phyloP scores from a whole-genome alignment of 2,797 vertebrate genomes.

The Hippoglossus hippoglossus region DNA sequence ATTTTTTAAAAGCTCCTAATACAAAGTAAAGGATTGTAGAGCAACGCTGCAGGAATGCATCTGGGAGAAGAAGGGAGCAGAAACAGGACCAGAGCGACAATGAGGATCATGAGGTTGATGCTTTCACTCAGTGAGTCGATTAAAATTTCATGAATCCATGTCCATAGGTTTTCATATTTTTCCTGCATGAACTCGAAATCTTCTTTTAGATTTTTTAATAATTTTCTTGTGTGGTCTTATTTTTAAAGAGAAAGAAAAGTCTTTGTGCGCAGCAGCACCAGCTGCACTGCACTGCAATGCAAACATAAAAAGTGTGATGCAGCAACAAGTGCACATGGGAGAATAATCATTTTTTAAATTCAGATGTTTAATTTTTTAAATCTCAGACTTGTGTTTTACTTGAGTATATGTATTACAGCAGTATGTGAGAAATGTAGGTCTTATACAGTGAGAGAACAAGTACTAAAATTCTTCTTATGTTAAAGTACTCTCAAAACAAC shows the following conservation, averaged over 20 bases:
- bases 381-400: too few relatives aligned
- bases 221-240: too few relatives aligned
- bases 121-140: constrained; percentile 73
- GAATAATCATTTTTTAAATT: too few relatives aligned
- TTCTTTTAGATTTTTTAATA: too few relatives aligned
- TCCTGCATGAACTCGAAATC: too few relatives aligned
- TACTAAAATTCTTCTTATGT: not conserved
- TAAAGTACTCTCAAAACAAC: not conserved
- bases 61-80: constrained; percentile 32
- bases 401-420: too few relatives aligned
- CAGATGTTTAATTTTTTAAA: not conserved
- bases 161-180: too few relatives aligned
- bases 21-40: constrained; percentile 21
- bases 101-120: constrained; percentile 67
- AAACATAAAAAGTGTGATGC: not conserved
- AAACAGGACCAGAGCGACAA: constrained; percentile 57
- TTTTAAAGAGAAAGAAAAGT: too few relatives aligned
- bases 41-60: constrained; percentile 48
- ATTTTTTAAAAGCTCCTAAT: constrained; percentile 19
- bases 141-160: not conserved
- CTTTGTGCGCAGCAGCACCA: too few relatives aligned
- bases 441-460: too few relatives aligned
- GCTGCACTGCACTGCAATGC: too few relatives aligned
- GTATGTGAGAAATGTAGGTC: too few relatives aligned
- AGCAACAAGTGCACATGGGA: constrained; percentile 19